These are phyloP conservation scores for Caenorhabditis auriculariae DNA, from an alignment of 2,888 invertebrate species.

Conservation along the genomic window DNA sequence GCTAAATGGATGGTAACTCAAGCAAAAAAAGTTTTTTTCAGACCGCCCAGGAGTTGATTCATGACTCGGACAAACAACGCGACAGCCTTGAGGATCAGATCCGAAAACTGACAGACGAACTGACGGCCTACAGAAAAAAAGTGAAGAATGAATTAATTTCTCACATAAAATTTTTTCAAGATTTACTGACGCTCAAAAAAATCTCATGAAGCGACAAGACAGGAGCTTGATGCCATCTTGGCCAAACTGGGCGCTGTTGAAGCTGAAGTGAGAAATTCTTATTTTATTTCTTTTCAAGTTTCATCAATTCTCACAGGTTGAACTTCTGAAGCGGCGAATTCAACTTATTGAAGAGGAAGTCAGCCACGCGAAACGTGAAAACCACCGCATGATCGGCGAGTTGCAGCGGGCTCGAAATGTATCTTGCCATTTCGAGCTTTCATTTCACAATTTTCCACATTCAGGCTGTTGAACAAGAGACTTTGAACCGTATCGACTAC, in stretches of 20 bases:
- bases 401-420: conserved; percentile 31
- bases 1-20: not conserved
- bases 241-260: conserved; percentile 60
- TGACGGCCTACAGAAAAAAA: conserved; percentile 46
- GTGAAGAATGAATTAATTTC: not conserved
- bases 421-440: not conserved
- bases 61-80: conserved; percentile 39
- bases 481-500: conserved; percentile 67
- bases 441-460: not conserved
- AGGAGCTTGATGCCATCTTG: conserved; percentile 64
- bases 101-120: conserved; percentile 43
- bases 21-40: conserved; percentile 6
- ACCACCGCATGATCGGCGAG: conserved; percentile 50
- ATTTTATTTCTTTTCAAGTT: too few relatives aligned
- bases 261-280: conserved; percentile 2
- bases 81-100: conserved; percentile 45
- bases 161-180: not conserved
- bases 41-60: conserved; percentile 36
- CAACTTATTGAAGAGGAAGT: conserved; percentile 59
- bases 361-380: conserved; percentile 64
- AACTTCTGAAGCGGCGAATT: conserved; percentile 60
- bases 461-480: conserved; percentile 68
- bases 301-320: too few relatives aligned
- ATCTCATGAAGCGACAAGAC: conserved; percentile 13
- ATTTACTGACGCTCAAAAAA: conserved; percentile 25